A percentile compares a stretch with the other conserved stretches of the same genome.
phyloP scores from a whole-genome alignment of 2,888 invertebrate genomes.

The Ormyrus thymus region DNA sequence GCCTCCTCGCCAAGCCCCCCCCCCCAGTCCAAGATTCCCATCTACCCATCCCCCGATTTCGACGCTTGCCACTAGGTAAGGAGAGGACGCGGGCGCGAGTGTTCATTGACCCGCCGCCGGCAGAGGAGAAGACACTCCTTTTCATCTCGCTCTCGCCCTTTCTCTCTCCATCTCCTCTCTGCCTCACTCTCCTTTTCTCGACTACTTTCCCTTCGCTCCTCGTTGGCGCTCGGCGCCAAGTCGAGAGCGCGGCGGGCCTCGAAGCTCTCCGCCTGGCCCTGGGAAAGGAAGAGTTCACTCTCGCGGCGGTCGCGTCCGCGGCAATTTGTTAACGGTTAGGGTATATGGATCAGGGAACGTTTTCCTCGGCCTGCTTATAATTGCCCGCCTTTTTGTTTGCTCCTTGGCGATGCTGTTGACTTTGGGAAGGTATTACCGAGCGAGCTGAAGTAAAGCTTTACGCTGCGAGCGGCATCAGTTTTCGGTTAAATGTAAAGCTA shows the following conservation, averaged over 20 bases:
- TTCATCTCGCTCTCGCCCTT: slow-evolving; percentile 34
- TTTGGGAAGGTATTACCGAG: too few relatives aligned
- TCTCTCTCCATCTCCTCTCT: slow-evolving; percentile 13
- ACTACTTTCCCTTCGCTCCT: slow-evolving; percentile 18
- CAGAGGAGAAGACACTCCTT: slow-evolving; percentile 48
- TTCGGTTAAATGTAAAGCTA: too few relatives aligned
- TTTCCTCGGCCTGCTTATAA: background rate
- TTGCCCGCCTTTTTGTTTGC: too few relatives aligned
- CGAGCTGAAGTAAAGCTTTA: too few relatives aligned
- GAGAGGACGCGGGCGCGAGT: slow-evolving; percentile 36
- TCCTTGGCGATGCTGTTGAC: too few relatives aligned
- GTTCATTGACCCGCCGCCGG: slow-evolving; percentile 43
- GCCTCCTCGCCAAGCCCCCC: too few relatives aligned
- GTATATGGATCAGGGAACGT: slow-evolving; percentile 26
- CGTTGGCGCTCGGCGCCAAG: background rate
- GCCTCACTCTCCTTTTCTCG: slow-evolving; percentile 6
- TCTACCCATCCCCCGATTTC: too few relatives aligned
- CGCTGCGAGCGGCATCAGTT: too few relatives aligned
- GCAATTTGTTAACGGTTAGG: slow-evolving; percentile 32
- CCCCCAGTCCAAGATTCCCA: too few relatives aligned
- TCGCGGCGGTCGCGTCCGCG: background rate
- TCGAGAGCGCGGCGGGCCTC: background rate
- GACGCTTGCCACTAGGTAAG: background rate
- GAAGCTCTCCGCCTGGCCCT: background rate
- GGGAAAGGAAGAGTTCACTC: slow-evolving; percentile 13